Conservation (phyloP, 2,888 invertebrate genomes). For the Lasioglossum calceatum region DNA sequence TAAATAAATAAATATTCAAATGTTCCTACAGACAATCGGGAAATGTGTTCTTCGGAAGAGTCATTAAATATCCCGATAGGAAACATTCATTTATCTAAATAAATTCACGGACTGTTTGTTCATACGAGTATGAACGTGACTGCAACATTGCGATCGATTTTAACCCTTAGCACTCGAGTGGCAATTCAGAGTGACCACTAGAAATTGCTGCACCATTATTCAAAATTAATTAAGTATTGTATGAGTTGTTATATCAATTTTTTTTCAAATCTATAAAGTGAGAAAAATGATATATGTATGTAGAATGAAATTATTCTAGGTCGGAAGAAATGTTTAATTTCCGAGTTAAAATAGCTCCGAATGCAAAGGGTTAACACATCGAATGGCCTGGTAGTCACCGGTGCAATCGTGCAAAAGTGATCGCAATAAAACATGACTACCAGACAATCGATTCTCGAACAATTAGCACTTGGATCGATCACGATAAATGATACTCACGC, state of each 20-base stretch:
- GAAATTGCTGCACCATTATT: too few relatives aligned
- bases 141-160: slow-evolving; percentile 25
- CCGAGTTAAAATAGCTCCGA: too few relatives aligned
- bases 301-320: too few relatives aligned
- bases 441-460: background rate
- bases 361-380: background rate
- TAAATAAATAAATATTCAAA: slow-evolving; percentile 11
- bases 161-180: background rate
- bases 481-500: background rate
- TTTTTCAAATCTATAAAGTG: too few relatives aligned
- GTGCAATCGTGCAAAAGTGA: background rate
- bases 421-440: background rate
- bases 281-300: too few relatives aligned
- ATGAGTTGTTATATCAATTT: too few relatives aligned
- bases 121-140: too few relatives aligned
- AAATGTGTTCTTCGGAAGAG: slow-evolving; percentile 47
- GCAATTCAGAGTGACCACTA: too few relatives aligned
- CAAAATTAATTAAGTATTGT: too few relatives aligned
- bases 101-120: background rate
- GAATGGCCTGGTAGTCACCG: background rate
- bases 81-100: slow-evolving; percentile 25
- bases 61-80: slow-evolving; percentile 11
- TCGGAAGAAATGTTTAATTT: too few relatives aligned
- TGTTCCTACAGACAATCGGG: slow-evolving; percentile 1
- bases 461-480: background rate